Base-by-base conservation (phyloP, 2,113 vertebrate genomes). In the Platycercus adscitus region DNA sequence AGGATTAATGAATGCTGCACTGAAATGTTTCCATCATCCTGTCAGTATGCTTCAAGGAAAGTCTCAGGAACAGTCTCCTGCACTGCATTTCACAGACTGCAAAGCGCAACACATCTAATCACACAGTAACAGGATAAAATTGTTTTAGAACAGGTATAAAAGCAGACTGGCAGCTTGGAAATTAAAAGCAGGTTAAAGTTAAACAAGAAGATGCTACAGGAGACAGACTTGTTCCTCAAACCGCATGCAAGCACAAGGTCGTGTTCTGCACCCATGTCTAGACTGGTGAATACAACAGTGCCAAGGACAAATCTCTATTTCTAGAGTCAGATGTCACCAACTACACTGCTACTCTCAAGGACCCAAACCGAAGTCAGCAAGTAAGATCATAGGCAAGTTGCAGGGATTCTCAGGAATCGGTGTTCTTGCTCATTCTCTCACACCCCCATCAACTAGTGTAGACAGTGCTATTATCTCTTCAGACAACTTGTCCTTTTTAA, bases 261-360 rank as follows among this genome's bases (percentile, higher is more conserved):
- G 0, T 0, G 0, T 56, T 77, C 43, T 8, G 2, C 86, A 55
- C 37, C 12, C 2, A 2, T 9, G 47, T 26, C 58, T 61, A 70
- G 49, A 65, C n/a, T 28, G 21, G 11, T 19, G 18, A 86, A 20
- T 43, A 55, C 78, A 86, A 66, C 0, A 56, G 44, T 0, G 0
- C 24, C 68, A 77, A 76, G 33, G 28, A 72, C 33, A 24, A 80
- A 72, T 1, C 53, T 29, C 61, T 61, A 3, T 3, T 49, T 41
- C 43, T 64, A 20, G 15, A 53, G 46, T 53, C 69, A 84, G 41
- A 65, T 6, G 23, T 69, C 60, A 91, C 17, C 28, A 63, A 37
- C 14, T 31, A 50, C 24, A 88, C 16, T 21, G 18, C 60, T 66
- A 41, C n/a, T 56, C 37, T 77, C 31, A 69, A 70, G 26, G 16